Evolutionary conservation across 2,888 invertebrate species (phyloP).

Genomic region (Callyntrura sp.): DNA sequence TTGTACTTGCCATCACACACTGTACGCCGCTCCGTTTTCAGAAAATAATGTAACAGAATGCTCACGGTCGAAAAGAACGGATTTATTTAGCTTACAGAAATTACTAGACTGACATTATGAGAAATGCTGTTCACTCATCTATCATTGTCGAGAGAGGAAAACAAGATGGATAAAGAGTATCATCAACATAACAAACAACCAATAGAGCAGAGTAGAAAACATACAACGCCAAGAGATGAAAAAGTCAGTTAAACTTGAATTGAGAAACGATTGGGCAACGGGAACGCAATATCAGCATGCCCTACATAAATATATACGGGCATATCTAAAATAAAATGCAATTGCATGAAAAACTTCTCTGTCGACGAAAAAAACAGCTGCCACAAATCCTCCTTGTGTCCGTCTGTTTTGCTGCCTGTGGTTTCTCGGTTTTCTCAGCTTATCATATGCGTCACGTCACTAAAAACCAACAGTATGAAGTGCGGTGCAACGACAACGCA

Average conservation of each 20-base stretch:
- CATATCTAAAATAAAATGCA: background rate
- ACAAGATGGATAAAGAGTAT: background rate
- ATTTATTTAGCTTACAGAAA: constrained; percentile 8
- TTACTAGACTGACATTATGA: constrained; percentile 17
- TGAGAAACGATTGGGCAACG: background rate
- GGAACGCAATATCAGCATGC: background rate
- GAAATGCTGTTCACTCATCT: constrained; percentile 26
- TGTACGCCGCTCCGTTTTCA: background rate
- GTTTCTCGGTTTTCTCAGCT: background rate
- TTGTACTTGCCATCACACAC: background rate
- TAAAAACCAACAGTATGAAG: background rate
- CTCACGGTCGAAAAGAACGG: background rate
- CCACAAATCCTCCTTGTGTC: constrained; percentile 1
- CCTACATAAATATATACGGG: background rate
- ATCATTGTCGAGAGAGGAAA: constrained; percentile 29
- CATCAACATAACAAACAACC: constrained; percentile 17
- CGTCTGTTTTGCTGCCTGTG: background rate
- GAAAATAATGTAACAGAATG: background rate
- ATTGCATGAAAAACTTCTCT: constrained; percentile 8
- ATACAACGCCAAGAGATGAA: background rate
- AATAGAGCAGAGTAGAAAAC: background rate
- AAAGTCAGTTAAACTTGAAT: background rate
- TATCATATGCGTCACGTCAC: background rate
- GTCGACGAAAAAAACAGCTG: background rate
- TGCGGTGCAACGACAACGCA: background rate